These are phyloP conservation scores for Belonocnema kinseyi DNA, from an alignment of 1,140 invertebrate genomes.

Conservation along the genomic window DNA sequence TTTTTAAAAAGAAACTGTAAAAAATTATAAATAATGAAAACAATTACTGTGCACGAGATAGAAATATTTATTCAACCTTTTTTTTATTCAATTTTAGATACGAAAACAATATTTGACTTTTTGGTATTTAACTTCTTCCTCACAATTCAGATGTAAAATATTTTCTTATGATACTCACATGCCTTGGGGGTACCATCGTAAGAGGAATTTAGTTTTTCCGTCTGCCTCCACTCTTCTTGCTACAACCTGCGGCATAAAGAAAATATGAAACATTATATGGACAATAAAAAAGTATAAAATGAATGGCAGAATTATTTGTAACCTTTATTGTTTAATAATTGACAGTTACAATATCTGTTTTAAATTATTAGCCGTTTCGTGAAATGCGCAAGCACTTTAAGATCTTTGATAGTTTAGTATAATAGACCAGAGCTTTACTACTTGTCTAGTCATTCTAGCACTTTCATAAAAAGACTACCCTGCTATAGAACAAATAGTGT, in stretches of 20 bases:
- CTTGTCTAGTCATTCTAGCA: too few species aligned
- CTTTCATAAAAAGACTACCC: too few species aligned
- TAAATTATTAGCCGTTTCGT: too few species aligned
- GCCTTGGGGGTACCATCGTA: slow-evolving; percentile 82
- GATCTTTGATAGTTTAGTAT: too few species aligned
- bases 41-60: neutral
- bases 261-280: neutral
- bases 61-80: too few species aligned
- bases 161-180: slow-evolving; percentile 77
- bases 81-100: too few species aligned
- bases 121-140: neutral
- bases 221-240: slow-evolving; percentile 79
- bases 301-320: neutral
- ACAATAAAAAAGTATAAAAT: neutral
- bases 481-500: too few species aligned
- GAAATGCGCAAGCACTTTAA: too few species aligned
- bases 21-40: neutral
- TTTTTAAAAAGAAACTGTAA: neutral
- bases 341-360: too few species aligned
- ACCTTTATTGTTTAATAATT: too few species aligned
- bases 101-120: too few species aligned
- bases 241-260: slow-evolving; percentile 74
- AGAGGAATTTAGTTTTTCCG: slow-evolving; percentile 78
- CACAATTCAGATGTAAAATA: slow-evolving; percentile 34
- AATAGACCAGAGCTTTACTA: too few species aligned